Conservation (phyloP, 2,113 vertebrate genomes). For the Tor tambroides region DNA sequence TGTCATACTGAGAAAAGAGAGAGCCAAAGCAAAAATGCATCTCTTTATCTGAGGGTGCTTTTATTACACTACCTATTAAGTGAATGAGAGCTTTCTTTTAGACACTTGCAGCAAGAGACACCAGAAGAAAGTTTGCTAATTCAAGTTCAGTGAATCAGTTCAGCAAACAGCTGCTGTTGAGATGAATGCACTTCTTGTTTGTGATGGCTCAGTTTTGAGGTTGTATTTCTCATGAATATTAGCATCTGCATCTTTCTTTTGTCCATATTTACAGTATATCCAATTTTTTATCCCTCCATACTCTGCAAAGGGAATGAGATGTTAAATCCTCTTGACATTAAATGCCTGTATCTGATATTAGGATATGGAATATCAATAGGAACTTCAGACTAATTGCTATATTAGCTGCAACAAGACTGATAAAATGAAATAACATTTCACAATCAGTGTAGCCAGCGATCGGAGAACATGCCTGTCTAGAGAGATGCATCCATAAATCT, state of each 20-base stretch:
- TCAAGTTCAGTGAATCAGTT: background rate
- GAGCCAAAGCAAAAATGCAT: background rate
- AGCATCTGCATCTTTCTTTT: background rate
- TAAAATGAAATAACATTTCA: slow-evolving; percentile 13
- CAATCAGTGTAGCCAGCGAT: background rate
- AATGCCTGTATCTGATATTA: slow-evolving; percentile 6
- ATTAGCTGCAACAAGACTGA: background rate
- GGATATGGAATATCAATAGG: slow-evolving; percentile 19
- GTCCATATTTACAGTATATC: background rate
- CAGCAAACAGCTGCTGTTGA: background rate
- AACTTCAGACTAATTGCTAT: background rate
- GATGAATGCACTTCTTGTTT: background rate
- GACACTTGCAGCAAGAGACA: background rate
- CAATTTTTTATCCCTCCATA: background rate
- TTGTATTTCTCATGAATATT: slow-evolving; percentile 1
- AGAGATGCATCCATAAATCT: slow-evolving; percentile 3
- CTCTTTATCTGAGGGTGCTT: slow-evolving; percentile 12
- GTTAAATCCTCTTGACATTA: slow-evolving; percentile 24
- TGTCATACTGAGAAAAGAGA: background rate
- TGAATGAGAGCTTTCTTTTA: background rate
- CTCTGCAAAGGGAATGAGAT: slow-evolving; percentile 9
- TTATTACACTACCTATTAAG: slow-evolving; percentile 1
- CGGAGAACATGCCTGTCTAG: background rate
- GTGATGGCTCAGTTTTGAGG: background rate
- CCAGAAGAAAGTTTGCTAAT: background rate